phyloP scores from a whole-genome alignment of 2,797 vertebrate species.

The Propithecus deckenii region DNA sequence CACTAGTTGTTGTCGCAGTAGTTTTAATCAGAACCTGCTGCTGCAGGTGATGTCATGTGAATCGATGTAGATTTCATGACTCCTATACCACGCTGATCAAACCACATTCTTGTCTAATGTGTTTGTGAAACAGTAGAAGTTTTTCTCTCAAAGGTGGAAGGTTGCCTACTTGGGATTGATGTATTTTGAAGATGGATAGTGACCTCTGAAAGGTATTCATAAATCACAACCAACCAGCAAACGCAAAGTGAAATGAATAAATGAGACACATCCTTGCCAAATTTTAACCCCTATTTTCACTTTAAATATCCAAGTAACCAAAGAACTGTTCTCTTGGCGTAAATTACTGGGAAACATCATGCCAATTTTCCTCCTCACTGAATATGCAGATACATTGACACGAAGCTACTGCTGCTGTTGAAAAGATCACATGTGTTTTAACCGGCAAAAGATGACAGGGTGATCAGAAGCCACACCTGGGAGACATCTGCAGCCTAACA shows the following conservation, averaged over 20 bases:
- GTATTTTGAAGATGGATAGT: slow-evolving; percentile 68
- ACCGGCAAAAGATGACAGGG: slow-evolving; percentile 3
- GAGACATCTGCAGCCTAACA: slow-evolving; percentile 24
- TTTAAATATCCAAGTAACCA: slow-evolving; percentile 39
- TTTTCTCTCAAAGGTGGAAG: slow-evolving; percentile 61
- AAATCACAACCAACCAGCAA: slow-evolving; percentile 56
- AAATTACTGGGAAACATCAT: slow-evolving; percentile 4
- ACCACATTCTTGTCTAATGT: slow-evolving; percentile 34
- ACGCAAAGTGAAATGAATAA: slow-evolving; percentile 60
- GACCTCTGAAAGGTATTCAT: slow-evolving; percentile 71
- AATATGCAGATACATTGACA: slow-evolving; percentile 41
- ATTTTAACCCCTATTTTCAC: slow-evolving; percentile 35
- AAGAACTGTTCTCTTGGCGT: not conserved
- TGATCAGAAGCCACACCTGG: slow-evolving; percentile 43
- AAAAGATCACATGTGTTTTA: slow-evolving; percentile 50
- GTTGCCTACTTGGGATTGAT: slow-evolving; percentile 33
- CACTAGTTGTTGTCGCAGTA: not conserved
- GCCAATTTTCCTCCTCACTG: not conserved
- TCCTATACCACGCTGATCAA: slow-evolving; percentile 43
- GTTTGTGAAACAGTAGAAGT: slow-evolving; percentile 40
- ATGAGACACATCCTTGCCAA: slow-evolving; percentile 52
- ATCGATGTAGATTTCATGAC: slow-evolving; percentile 51
- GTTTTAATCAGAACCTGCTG: slow-evolving; percentile 53
- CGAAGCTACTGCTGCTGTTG: not conserved
- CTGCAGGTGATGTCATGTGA: slow-evolving; percentile 15